Conservation (phyloP, 2,797 vertebrate genomes). For the Centropyge bicolor region DNA sequence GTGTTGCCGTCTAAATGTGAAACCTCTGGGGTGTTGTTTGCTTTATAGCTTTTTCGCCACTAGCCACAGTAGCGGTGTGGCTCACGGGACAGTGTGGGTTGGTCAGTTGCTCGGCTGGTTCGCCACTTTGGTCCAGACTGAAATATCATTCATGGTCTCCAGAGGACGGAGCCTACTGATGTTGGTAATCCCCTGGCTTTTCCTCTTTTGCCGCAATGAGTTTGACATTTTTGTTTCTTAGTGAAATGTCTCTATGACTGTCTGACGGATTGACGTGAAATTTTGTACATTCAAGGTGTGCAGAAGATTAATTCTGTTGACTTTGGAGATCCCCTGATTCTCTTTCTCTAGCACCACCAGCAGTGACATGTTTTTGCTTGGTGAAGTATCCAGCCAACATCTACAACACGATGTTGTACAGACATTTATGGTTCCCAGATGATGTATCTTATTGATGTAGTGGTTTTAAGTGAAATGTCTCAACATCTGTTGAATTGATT, state of each 20-base stretch:
- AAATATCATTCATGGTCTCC: slow-evolving; percentile 18
- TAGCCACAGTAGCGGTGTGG: neutral
- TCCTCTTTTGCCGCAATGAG: neutral
- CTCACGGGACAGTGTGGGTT: neutral
- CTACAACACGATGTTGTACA: neutral
- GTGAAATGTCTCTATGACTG: neutral
- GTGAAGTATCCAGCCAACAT: too few species aligned
- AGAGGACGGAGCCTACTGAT: neutral
- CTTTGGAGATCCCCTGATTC: neutral
- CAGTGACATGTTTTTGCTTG: too few species aligned
- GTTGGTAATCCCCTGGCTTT: neutral
- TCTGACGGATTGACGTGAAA: neutral
- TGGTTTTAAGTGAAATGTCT: neutral
- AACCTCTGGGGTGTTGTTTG: slow-evolving; percentile 41
- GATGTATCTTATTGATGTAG: neutral
- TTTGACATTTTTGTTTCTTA: neutral
- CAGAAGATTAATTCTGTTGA: neutral
- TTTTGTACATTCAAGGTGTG: neutral
- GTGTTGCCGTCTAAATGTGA: slow-evolving; percentile 52
- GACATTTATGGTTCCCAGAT: neutral
- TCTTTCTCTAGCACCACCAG: neutral
- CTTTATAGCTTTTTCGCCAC: slow-evolving; percentile 24
- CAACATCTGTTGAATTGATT: neutral
- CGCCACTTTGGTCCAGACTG: neutral
- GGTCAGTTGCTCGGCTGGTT: neutral